A percentile compares a stretch with the other conserved stretches of the same genome.
Conservation (phyloP, 2,888 invertebrate species). For the Formica aserva region DNA sequence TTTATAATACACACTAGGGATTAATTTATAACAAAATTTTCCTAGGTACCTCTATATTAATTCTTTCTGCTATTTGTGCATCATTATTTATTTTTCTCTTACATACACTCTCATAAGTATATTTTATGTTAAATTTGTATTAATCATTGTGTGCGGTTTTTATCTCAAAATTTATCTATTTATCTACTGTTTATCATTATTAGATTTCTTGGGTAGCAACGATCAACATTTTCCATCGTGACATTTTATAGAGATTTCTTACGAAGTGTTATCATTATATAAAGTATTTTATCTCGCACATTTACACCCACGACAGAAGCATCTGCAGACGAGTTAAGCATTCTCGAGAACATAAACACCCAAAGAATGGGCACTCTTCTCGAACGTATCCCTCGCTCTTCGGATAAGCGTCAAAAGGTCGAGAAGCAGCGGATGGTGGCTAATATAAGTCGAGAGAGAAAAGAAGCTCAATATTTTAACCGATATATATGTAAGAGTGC, state of each 20-base stretch:
- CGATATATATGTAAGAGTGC: neutral
- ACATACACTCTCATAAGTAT: neutral
- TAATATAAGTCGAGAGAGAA: neutral
- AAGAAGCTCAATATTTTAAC: constrained; percentile 18
- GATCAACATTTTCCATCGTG: neutral
- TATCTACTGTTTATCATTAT: neutral
- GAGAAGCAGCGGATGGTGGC: neutral
- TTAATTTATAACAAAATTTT: neutral
- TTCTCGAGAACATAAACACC: constrained; percentile 59
- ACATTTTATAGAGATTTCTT: neutral
- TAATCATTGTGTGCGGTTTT: neutral
- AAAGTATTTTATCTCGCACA: constrained; percentile 21
- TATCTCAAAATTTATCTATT: neutral
- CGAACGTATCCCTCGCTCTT: constrained; percentile 29
- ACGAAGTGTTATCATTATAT: neutral
- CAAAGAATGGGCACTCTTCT: constrained; percentile 43
- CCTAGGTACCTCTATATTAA: neutral
- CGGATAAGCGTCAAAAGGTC: constrained; percentile 15
- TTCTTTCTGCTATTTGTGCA: neutral
- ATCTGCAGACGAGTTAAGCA: constrained; percentile 37
- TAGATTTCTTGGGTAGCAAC: neutral
- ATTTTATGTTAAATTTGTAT: neutral
- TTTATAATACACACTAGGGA: neutral
- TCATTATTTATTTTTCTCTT: neutral
- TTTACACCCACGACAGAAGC: constrained; percentile 37